Conservation (phyloP, 1,140 invertebrate species). For the Musca vetustissima region DNA sequence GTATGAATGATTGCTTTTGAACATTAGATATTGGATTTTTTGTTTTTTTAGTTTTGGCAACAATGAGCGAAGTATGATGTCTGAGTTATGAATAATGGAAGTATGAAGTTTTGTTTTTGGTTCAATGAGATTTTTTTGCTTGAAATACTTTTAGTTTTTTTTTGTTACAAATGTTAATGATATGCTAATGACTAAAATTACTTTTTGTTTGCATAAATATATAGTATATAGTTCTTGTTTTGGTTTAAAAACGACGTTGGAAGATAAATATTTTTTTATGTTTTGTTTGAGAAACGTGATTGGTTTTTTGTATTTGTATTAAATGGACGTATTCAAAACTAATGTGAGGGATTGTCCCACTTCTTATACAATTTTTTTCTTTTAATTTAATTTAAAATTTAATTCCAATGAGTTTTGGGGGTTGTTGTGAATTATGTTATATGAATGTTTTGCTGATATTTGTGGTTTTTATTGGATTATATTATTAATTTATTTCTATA, state of each 20-base stretch:
- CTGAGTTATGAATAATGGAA: constrained; percentile 9
- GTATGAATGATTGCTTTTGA: too few species aligned
- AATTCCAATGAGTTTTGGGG: not conserved
- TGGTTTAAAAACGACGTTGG: constrained; percentile 22
- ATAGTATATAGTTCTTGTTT: constrained; percentile 28
- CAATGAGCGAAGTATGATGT: constrained; percentile 15
- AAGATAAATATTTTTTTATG: constrained; percentile 1
- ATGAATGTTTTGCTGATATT: not conserved
- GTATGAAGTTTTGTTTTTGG: constrained; percentile 10
- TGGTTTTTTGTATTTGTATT: not conserved
- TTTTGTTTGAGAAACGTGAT: not conserved
- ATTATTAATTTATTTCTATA: constrained; percentile 29
- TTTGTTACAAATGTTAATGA: constrained; percentile 10
- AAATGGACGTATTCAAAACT: not conserved
- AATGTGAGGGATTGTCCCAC: not conserved
- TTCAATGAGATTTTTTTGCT: not conserved
- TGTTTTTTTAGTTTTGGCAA: constrained; percentile 3
- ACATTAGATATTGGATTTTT: not conserved
- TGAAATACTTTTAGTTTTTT: not conserved
- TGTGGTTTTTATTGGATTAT: constrained; percentile 26
- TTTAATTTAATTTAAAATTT: not conserved
- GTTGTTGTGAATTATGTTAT: not conserved
- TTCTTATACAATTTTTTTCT: not conserved
- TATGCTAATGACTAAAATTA: constrained; percentile 6
- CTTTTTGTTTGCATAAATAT: constrained; percentile 33